Base-by-base conservation (phyloP, 1,140 invertebrate species). In the Polypedilum pembai region DNA sequence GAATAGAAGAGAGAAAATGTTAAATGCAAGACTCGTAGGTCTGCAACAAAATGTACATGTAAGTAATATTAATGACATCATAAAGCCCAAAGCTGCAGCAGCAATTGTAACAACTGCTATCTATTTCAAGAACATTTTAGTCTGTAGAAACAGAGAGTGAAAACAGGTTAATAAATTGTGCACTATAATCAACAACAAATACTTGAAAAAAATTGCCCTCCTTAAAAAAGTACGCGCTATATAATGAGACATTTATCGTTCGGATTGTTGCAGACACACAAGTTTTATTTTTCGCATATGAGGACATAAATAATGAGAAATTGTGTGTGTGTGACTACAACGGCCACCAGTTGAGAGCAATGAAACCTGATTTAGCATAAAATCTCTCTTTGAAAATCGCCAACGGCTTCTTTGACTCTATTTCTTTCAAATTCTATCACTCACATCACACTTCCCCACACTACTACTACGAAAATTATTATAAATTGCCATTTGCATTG, bases 141-240 rank as follows among this genome's bases (percentile, higher is more conserved):
- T 33, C 24, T 33, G 24, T 33, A 33, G 24, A 33, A 33, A 33
- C 24, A 33, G 24, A 33, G 24, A 33, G 24, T 33, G 24, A 33
- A 56, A 56, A 56, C 45, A 56, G 45, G 45, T 56, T 56, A 56
- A 56, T 56, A 56, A 56, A 56, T 56, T 56, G n/a, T 56, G n/a
- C 45, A n/a, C n/a, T 56, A 56, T 56, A 56, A 56, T 56, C 45
- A n/a, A 56, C 45, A 56, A 4, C n/a, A 56, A 15, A 56, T 56
- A 56, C 10, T n/a, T 56, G n/a, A 15, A 56, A 56, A n/a, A 56
- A 56, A 56, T 56, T 56, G 12, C 45, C 45, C 45, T 56, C 45
- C n/a, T 56, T 33, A 33, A 33, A 56, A 15, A 56, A 15, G 12
- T 56, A 56, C 45, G 45, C 45, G n/a, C 24, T 33, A 33, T 33